phyloP scores from a whole-genome alignment of 2,888 invertebrate genomes.

The Mythimna albipuncta region DNA sequence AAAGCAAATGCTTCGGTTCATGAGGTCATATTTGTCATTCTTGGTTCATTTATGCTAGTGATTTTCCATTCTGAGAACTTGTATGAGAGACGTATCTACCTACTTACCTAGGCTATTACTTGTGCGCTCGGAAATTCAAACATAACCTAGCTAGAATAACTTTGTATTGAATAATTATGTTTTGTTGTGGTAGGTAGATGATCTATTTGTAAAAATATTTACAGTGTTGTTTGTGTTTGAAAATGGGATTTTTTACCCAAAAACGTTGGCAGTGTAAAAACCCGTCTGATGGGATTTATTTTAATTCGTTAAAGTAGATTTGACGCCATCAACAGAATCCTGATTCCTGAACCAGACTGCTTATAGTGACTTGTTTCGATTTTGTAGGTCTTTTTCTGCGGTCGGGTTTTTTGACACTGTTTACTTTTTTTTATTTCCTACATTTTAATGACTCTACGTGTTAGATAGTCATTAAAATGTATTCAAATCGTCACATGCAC shows the following conservation, averaged over 20 bases:
- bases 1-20: background rate
- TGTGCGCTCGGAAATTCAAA: background rate
- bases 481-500: too few relatives aligned
- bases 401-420: too few relatives aligned
- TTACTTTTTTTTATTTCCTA: too few relatives aligned
- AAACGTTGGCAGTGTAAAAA: too few relatives aligned
- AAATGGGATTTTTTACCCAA: background rate
- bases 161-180: background rate
- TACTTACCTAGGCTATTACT: background rate
- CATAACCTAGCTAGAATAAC: background rate
- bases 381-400: too few relatives aligned
- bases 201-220: background rate
- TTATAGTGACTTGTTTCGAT: too few relatives aligned
- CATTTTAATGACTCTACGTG: too few relatives aligned
- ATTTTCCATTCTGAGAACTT: slow-evolving; percentile 19
- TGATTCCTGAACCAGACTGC: too few relatives aligned
- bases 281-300: too few relatives aligned
- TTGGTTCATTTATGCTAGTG: slow-evolving; percentile 9
- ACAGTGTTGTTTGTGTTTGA: background rate
- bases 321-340: too few relatives aligned
- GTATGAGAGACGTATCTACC: background rate
- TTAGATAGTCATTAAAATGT: too few relatives aligned
- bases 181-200: slow-evolving; percentile 2
- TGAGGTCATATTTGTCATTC: slow-evolving; percentile 20
- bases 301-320: too few relatives aligned